Conservation (phyloP, 2,797 vertebrate genomes). For the Erpetoichthys calabaricus region DNA sequence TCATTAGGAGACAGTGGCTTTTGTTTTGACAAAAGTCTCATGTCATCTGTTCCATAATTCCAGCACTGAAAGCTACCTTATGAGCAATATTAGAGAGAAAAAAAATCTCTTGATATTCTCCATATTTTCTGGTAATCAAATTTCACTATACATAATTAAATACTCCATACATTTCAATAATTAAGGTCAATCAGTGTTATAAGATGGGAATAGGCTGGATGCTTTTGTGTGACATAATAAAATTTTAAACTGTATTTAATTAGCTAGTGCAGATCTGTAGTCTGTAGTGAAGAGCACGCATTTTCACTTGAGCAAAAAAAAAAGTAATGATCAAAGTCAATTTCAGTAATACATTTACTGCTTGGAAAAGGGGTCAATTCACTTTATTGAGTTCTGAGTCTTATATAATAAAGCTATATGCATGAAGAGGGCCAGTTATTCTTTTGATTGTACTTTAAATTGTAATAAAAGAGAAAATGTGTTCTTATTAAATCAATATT, state of each 20-base stretch:
- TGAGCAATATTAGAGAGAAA: slow-evolving; percentile 33
- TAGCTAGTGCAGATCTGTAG: slow-evolving; percentile 38
- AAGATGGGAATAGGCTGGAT: slow-evolving; percentile 32
- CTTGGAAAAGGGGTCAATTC: slow-evolving; percentile 46
- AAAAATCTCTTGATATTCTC: slow-evolving; percentile 48
- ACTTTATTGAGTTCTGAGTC: slow-evolving; percentile 33
- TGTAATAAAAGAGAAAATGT: slow-evolving; percentile 29
- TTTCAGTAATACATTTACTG: slow-evolving; percentile 40
- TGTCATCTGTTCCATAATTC: slow-evolving; percentile 64
- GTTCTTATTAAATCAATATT: slow-evolving; percentile 25
- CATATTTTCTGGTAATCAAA: slow-evolving; percentile 56
- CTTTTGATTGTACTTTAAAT: slow-evolving; percentile 46
- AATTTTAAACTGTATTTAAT: slow-evolving; percentile 41
- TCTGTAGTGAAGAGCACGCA: slow-evolving; percentile 24
- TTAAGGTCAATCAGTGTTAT: slow-evolving; percentile 37
- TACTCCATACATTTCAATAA: slow-evolving; percentile 29
- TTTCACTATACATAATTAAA: slow-evolving; percentile 50
- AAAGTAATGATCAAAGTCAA: slow-evolving; percentile 35
- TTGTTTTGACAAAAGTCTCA: slow-evolving; percentile 71
- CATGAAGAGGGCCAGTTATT: slow-evolving; percentile 35
- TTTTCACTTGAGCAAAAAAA: slow-evolving; percentile 37
- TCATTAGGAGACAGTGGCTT: slow-evolving; percentile 84
- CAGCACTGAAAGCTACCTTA: slow-evolving; percentile 33
- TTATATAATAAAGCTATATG: slow-evolving; percentile 36
- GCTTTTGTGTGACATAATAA: slow-evolving; percentile 33